A percentile compares a stretch with the other conserved stretches of the same genome.
Conservation (phyloP, 2,113 vertebrate species). For the Leucopsar rothschildi region DNA sequence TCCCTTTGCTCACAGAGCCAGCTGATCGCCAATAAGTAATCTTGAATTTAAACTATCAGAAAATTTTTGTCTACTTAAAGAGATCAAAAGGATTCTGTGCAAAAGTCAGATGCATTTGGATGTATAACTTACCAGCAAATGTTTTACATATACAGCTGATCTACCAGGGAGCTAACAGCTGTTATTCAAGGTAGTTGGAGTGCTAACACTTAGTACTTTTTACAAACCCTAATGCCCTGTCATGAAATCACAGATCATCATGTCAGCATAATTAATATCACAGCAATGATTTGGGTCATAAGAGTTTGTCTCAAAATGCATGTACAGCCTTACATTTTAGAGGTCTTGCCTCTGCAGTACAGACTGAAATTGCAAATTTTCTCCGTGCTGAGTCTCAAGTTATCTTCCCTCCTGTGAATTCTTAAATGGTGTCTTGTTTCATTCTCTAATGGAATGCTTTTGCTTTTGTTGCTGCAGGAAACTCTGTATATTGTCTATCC, state of each 20-base stretch:
- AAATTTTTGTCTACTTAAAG: neutral
- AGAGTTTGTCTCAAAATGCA: neutral
- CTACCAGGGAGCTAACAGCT: neutral
- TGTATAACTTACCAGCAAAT: neutral
- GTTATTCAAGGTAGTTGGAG: neutral
- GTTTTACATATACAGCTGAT: neutral
- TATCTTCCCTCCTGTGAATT: neutral
- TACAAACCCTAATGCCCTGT: neutral
- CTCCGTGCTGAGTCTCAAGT: neutral
- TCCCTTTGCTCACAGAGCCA: neutral
- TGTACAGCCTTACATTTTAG: neutral
- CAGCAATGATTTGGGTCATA: neutral
- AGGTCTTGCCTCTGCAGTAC: neutral
- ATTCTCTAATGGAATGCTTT: neutral
- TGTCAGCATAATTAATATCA: neutral
- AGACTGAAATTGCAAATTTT: neutral
- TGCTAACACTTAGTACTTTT: neutral
- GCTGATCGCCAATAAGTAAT: neutral
- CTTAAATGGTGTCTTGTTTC: neutral
- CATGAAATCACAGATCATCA: neutral
- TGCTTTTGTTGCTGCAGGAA: conserved; percentile 70
- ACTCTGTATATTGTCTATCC: conserved; percentile 77
- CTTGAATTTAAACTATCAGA: neutral
- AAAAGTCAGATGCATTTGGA: neutral
- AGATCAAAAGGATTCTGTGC: neutral